Evolutionary conservation across 2,797 vertebrate species (phyloP), one percentile per base, ranked within the genome.

Genomic region (Phataginus tricuspis): DNA sequence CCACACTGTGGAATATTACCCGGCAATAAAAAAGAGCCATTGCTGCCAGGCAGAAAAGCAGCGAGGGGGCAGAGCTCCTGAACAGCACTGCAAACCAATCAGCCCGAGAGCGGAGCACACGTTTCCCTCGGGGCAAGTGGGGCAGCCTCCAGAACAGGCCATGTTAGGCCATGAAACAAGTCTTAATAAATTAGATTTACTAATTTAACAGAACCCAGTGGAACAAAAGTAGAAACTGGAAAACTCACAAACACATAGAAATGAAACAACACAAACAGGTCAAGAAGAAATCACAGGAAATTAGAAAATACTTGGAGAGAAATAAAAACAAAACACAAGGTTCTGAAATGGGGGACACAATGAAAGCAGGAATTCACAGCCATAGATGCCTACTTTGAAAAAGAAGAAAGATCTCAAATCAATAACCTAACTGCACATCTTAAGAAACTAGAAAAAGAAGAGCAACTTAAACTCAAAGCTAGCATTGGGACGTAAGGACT

Each of bases 51-150:
- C 29, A 63, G 61, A 63, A 63, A 63, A 31, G 5, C 27, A 25
- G 0, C 42, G 2, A 4, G 31, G 79, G 2, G 4, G 80, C 31
- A 7, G 61, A 7, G 0, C 0, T 5, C 80, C 0, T 18, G 31
- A 5, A 45, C 29, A 51, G 7, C 31, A 34, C 42, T 19, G 34
- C 1, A 25, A 18, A 9, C 57, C 14, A 1, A 14, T 1, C 0
- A 37, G 34, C 21, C 77, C 25, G 1, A 29, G 9, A 31, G 77
- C 25, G 1, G 34, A 29, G 77, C 25, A 59, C 9, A 2, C 0
- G 3, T 0, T 18, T 45, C 45, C 45, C 10, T 45, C 45, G 10
- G 12, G 77, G n/a, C 53, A 39, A 18, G 34, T 1, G 34, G 27
- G 57, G 42, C 2, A 8, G 2, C 23, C 57, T 63, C 39, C 39